Percentiles rank a stretch among this genome's conserved stretches.
Evolutionary conservation across 2,113 vertebrate species (phyloP).

Genomic region (Arizona elegans): DNA sequence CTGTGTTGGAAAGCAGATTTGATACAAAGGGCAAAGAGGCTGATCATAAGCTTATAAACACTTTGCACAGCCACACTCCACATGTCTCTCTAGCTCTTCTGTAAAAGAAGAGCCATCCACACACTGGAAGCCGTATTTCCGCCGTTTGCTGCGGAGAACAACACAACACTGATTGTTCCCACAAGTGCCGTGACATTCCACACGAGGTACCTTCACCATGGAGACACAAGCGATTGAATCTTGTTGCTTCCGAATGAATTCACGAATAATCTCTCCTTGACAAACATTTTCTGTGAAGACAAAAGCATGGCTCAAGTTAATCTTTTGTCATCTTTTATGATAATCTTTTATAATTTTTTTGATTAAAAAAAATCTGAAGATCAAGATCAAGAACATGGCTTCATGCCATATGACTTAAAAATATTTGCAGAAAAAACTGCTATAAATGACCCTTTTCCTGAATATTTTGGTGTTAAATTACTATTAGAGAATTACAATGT

Average conservation of each 20-base stretch:
- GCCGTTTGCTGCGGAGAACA: constrained; percentile 82
- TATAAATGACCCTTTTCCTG: not conserved
- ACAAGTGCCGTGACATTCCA: constrained; percentile 84
- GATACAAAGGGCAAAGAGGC: constrained; percentile 56
- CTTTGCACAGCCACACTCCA: constrained; percentile 88
- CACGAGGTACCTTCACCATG: constrained; percentile 78
- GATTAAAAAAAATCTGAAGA: accelerated
- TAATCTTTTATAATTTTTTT: not conserved
- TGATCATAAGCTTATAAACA: constrained; percentile 71
- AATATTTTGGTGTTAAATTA: not conserved
- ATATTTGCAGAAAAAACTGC: not conserved
- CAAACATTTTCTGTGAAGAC: constrained; percentile 77
- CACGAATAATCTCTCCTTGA: constrained; percentile 85
- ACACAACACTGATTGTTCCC: constrained; percentile 82
- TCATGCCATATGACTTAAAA: not conserved
- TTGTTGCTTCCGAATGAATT: constrained; percentile 85
- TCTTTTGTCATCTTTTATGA: not conserved
- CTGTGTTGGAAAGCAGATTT: constrained; percentile 57
- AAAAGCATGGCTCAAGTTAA: not conserved
- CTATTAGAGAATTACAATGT: not conserved
- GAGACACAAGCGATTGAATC: constrained; percentile 80
- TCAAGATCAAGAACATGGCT: not conserved
- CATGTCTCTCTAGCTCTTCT: constrained; percentile 89
- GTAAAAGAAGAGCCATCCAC: constrained; percentile 86
- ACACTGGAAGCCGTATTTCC: constrained; percentile 93